phyloP scores from a whole-genome alignment of 2,113 vertebrate species.

The Misgurnus mizolepis region DNA sequence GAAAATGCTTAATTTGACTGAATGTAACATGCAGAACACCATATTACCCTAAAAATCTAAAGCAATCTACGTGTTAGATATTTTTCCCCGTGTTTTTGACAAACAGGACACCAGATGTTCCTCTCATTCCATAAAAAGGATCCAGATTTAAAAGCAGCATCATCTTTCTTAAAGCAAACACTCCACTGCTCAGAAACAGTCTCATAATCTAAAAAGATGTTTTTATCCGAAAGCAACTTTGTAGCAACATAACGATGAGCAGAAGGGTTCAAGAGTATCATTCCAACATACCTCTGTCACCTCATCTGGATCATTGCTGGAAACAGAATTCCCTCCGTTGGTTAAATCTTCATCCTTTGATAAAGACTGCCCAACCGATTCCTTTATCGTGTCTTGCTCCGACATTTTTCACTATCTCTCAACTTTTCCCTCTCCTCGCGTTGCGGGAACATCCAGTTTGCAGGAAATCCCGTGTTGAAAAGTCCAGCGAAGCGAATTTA shows the following conservation, averaged over 20 bases:
- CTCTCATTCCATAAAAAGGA: background rate
- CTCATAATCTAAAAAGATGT: background rate
- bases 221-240: background rate
- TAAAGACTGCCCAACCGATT: background rate
- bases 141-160: background rate
- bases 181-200: background rate
- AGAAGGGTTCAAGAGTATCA: background rate
- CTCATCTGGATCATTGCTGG: slow-evolving; percentile 20
- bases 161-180: background rate
- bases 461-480: slow-evolving; percentile 51
- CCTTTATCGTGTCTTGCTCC: slow-evolving; percentile 14
- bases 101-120: slow-evolving; percentile 7
- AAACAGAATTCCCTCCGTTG: slow-evolving; percentile 16
- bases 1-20: too few relatives aligned
- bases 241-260: background rate
- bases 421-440: background rate
- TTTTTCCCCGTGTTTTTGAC: background rate
- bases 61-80: too few relatives aligned
- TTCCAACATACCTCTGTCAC: slow-evolving; percentile 16
- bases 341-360: slow-evolving; percentile 6
- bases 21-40: too few relatives aligned
- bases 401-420: slow-evolving; percentile 33
- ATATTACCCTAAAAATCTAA: too few relatives aligned
- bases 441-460: slow-evolving; percentile 12
- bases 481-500: slow-evolving; percentile 25